These are phyloP conservation scores for Artemia franciscana DNA, from an alignment of 1,140 invertebrate genomes.

Conservation along the genomic window DNA sequence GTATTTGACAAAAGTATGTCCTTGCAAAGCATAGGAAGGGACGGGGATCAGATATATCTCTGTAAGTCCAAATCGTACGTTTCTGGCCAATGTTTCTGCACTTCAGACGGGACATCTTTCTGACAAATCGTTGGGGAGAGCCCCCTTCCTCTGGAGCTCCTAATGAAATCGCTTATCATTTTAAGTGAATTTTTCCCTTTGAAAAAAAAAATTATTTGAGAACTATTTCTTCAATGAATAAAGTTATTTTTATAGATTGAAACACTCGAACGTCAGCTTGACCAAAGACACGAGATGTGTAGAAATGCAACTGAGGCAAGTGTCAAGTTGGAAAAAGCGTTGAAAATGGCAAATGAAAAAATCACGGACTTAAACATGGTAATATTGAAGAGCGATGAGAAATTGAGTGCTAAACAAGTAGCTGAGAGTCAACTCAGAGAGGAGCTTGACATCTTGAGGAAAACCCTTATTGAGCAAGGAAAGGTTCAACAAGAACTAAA, in stretches of 20 bases:
- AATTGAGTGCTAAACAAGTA: neutral
- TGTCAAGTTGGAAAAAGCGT: neutral
- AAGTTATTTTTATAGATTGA: neutral
- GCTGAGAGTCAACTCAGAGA: neutral
- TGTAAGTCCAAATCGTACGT: too few relatives aligned
- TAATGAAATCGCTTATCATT: too few relatives aligned
- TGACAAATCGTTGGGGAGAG: too few relatives aligned
- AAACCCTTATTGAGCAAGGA: neutral
- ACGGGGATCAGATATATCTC: too few relatives aligned
- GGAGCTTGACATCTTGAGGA: neutral
- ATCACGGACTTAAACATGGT: neutral
- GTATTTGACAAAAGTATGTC: too few relatives aligned
- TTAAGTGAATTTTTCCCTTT: too few relatives aligned
- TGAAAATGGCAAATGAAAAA: neutral
- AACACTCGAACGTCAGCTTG: neutral
- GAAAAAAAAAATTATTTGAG: too few relatives aligned
- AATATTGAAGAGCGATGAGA: neutral
- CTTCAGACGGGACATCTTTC: too few relatives aligned
- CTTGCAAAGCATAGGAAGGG: too few relatives aligned
- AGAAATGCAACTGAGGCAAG: neutral
- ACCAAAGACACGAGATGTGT: neutral
- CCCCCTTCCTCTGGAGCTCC: too few relatives aligned
- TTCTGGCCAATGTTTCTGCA: too few relatives aligned
- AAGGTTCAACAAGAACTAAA: neutral
- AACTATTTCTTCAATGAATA: too few relatives aligned